Evolutionary conservation across 2,797 vertebrate species (phyloP).

Genomic region (Xenopus petersii): DNA sequence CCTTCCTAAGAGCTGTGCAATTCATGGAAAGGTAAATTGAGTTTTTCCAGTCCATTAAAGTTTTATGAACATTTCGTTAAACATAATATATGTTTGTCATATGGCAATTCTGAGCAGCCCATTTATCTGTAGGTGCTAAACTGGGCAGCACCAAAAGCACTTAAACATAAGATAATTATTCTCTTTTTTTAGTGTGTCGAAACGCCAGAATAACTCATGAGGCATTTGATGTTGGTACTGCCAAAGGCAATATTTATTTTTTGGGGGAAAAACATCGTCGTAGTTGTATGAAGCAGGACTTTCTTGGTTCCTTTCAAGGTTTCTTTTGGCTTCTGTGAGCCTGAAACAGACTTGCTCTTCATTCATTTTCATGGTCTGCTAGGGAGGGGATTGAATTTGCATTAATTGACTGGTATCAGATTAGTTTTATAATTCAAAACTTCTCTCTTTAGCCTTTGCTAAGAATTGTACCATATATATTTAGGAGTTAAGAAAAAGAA

Average conservation of each 20-base stretch:
- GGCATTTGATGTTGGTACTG: constrained; percentile 55
- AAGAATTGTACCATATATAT: too few relatives aligned
- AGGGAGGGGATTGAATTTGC: constrained; percentile 58
- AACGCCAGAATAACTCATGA: constrained; percentile 61
- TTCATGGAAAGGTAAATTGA: constrained; percentile 1
- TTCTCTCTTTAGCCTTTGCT: too few relatives aligned
- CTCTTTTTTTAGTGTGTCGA: constrained; percentile 58
- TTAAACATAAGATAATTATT: constrained; percentile 31
- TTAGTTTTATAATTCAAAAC: constrained; percentile 31
- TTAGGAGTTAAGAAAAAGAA: too few relatives aligned
- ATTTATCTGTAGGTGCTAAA: constrained; percentile 26
- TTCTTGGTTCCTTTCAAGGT: constrained; percentile 60
- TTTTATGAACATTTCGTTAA: constrained; percentile 1
- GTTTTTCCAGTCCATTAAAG: constrained; percentile 11
- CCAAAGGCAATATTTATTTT: constrained; percentile 75
- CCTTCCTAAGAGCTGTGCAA: neutral
- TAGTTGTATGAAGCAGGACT: constrained; percentile 62
- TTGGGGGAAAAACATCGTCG: constrained; percentile 60
- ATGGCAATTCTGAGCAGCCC: neutral
- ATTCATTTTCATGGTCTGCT: constrained; percentile 57
- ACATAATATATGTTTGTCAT: constrained; percentile 5
- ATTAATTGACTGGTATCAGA: constrained; percentile 46
- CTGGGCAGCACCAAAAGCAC: constrained; percentile 24
- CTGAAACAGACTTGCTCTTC: constrained; percentile 62
- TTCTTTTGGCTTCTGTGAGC: constrained; percentile 65